phyloP scores from a whole-genome alignment of 1,140 invertebrate species.

The Scaptomyza hsui region DNA sequence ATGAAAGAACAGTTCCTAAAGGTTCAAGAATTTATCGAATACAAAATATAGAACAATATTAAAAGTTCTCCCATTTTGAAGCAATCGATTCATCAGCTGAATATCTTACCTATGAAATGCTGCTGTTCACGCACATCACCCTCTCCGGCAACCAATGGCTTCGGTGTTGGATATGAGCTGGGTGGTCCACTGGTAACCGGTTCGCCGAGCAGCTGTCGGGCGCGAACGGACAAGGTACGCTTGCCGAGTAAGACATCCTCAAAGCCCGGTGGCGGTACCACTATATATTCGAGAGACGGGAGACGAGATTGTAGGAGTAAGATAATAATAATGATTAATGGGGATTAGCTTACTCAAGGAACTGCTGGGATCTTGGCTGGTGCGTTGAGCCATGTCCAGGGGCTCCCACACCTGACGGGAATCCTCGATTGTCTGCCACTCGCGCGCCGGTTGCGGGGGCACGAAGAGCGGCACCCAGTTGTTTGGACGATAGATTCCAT shows the following conservation, averaged over 20 bases:
- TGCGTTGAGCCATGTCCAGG: neutral
- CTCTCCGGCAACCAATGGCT: constrained; percentile 1
- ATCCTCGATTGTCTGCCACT: constrained; percentile 21
- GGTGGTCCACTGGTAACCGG: neutral
- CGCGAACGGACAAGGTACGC: constrained; percentile 3
- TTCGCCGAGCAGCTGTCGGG: constrained; percentile 38
- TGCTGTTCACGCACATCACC: constrained; percentile 24
- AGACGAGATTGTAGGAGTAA: no score
- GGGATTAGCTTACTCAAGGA: no score
- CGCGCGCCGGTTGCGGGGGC: constrained; percentile 1
- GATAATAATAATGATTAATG: neutral
- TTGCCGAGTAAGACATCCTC: constrained; percentile 27
- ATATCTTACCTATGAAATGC: constrained; percentile 34
- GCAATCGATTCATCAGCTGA: neutral
- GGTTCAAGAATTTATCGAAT: no score
- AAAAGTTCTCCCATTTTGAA: neutral
- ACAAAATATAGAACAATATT: no score
- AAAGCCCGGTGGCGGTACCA: constrained; percentile 27
- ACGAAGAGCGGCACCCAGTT: neutral
- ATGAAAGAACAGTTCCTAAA: no score
- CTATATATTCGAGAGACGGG: no score
- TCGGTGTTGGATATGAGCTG: neutral
- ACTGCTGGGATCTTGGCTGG: constrained; percentile 24
- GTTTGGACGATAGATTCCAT: neutral
- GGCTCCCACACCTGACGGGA: constrained; percentile 34